Base-by-base conservation (phyloP, 1,140 invertebrate species). In the Drosophila pectinifera region DNA sequence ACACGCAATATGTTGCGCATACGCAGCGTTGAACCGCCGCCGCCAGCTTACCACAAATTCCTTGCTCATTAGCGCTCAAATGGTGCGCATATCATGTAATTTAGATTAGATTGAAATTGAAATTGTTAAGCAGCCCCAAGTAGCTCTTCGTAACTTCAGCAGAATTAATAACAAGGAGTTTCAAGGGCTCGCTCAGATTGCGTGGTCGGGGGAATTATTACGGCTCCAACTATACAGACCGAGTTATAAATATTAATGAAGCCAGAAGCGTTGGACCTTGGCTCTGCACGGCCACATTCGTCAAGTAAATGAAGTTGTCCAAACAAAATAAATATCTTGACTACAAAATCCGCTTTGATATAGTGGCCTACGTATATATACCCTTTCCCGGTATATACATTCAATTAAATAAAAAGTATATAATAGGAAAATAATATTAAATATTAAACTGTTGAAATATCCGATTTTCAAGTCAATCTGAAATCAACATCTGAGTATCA, bases 1-100 rank as follows among this genome's bases (percentile, higher is more conserved):
- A 88, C 84, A 89, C 84, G 84, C 84, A 88, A 89, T 88, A 89
- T 88, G 84, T 88, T 88, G 80, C 84, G 84, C 73, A 88, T 84
- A 83, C 69, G 80, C 80, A 88, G 55, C 64, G 80, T 80, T 58
- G 49, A 39, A 70, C 53, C 39, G 5, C 16, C 31, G 28, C 36
- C 28, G 14, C 26, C 48, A 16, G 24, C 57, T 55, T 36, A 56
- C 54, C 51, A 45, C 72, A 76, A 75, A 43, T 55, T 68, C 63
- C 48, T 43, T 69, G 72, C 84, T 88, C 83, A 88, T 88, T 88
- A 88, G 84, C 84, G 83, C 73, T 88, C 67, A 89, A 88, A 89
- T 89, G 89, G 84, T 89, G 84, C 79, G 83, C 79, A 65, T 88
- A 89, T 88, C 83, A 80, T 89, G 67, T 89, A 88, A 88, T 89